Percentiles rank a stretch among this genome's conserved stretches.
phyloP scores from a whole-genome alignment of 2,113 vertebrate genomes.

The Peromyscus maniculatus region DNA sequence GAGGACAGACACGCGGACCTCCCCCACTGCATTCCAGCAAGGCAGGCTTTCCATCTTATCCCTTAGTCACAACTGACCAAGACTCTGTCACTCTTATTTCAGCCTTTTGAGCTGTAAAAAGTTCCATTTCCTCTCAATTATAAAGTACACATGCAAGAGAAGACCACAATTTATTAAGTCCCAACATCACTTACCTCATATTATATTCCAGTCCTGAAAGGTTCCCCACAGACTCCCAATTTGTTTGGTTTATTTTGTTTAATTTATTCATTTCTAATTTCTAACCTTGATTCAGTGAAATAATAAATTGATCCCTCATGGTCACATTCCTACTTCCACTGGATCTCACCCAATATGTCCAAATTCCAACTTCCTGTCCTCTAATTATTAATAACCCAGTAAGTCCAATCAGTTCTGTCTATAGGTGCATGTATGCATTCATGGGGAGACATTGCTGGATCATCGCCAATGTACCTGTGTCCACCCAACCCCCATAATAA shows the following conservation, averaged over 20 bases:
- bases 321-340: not conserved
- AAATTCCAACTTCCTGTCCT: not conserved
- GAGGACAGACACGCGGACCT: rapidly evolving
- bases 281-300: not conserved
- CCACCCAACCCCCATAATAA: not conserved
- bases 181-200: not conserved
- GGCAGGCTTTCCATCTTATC: not conserved
- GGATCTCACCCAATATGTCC: not conserved
- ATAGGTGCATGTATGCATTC: not conserved
- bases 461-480: not conserved
- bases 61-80: not conserved
- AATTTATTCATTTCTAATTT: not conserved
- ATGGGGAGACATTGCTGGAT: not conserved
- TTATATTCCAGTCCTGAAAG: not conserved
- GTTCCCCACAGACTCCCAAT: not conserved
- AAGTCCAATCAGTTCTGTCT: not conserved
- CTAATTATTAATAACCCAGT: not conserved
- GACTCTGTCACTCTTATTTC: not conserved
- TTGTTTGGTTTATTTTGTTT: not conserved
- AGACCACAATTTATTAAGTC: not conserved
- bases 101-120: not conserved
- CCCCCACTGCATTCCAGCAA: not conserved
- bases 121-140: not conserved
- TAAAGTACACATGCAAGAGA: not conserved
- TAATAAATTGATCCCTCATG: not conserved